Base-by-base conservation (phyloP, 2,797 vertebrate species). In the Hylomyscus alleni region DNA sequence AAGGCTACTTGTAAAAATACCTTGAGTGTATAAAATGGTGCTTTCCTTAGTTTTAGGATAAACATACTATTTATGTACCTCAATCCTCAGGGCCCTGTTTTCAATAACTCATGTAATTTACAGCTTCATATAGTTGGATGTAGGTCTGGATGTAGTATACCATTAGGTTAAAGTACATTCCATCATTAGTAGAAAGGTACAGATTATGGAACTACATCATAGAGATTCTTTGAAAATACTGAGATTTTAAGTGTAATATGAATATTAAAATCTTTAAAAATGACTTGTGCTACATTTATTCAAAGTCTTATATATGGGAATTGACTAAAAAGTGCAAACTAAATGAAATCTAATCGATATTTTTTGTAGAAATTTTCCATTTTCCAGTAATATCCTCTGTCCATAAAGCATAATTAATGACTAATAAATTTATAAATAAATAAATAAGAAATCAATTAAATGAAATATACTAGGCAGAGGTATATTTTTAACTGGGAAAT, bases 1-100 rank as follows among this genome's bases (percentile, higher is more conserved):
- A 89, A 95, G 29, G 14, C 86, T 97, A 94, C 96, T 83, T 96
- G 94, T 96, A 82, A 98, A 97, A 96, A 95, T 4, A 2, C 4
- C 20, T 4, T 60, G 1, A 94, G 80, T 80, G 31, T 93, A 83
- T 93, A 85, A 90, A 84, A 96, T 40, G 90, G 89, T 96, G 83
- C 77, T 60, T 0, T 1, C 19, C 76, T 95, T 97, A 58, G 69
- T 17, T 6, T 82, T 89, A 67, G 72, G 8, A 84, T 78, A 93
- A 80, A 93, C 0, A 4, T 50, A 3, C 44, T 93, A 95, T 91
- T 67, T 50, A 82, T 75, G 89, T 1, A 3, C 3, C 8, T 34
- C 9, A 80, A 60, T 90, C 0, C 10, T 93, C 17, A 65, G 85
- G 89, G 20, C 26, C 67, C 15, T 0, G 58, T 75, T 92, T 94